A percentile compares a stretch with the other conserved stretches of the same genome.
Conservation (phyloP, 1,140 invertebrate species). For the Chlorops oryzae region DNA sequence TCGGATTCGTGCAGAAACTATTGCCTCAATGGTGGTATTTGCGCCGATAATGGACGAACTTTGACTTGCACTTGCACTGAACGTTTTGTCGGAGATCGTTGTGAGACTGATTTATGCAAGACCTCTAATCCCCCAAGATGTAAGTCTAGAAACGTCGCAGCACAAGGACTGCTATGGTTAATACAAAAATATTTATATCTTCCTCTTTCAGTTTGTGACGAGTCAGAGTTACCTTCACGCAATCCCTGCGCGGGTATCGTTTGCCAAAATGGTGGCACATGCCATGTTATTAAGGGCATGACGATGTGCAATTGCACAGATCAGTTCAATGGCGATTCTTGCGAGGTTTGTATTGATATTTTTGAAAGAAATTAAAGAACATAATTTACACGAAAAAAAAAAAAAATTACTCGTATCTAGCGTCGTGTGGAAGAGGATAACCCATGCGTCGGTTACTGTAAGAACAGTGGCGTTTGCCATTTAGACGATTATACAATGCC, state of each 20-base stretch:
- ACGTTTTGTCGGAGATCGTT: slow-evolving; percentile 36
- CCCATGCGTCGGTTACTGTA: slow-evolving; percentile 55
- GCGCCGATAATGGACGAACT: slow-evolving; percentile 21
- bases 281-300: slow-evolving; percentile 38
- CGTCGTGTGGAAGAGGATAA: slow-evolving; percentile 54
- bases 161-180: no score
- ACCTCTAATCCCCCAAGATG: slow-evolving; percentile 35
- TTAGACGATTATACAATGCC: slow-evolving; percentile 39
- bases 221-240: slow-evolving; percentile 21
- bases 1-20: slow-evolving; percentile 51
- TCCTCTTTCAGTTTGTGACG: slow-evolving; percentile 25
- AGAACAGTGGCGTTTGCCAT: slow-evolving; percentile 55
- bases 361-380: background rate
- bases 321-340: slow-evolving; percentile 61
- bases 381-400: slow-evolving; percentile 6
- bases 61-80: slow-evolving; percentile 31
- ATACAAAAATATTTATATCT: background rate
- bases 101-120: slow-evolving; percentile 41
- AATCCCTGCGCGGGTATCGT: slow-evolving; percentile 41
- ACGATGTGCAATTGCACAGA: slow-evolving; percentile 57
- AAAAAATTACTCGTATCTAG: slow-evolving; percentile 11
- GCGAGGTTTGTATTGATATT: slow-evolving; percentile 48
- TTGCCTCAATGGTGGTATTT: slow-evolving; percentile 54
- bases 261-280: slow-evolving; percentile 38
- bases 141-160: slow-evolving; percentile 4